Evolutionary conservation across 2,113 vertebrate species (phyloP).

Genomic region (Tenrec ecaudatus): DNA sequence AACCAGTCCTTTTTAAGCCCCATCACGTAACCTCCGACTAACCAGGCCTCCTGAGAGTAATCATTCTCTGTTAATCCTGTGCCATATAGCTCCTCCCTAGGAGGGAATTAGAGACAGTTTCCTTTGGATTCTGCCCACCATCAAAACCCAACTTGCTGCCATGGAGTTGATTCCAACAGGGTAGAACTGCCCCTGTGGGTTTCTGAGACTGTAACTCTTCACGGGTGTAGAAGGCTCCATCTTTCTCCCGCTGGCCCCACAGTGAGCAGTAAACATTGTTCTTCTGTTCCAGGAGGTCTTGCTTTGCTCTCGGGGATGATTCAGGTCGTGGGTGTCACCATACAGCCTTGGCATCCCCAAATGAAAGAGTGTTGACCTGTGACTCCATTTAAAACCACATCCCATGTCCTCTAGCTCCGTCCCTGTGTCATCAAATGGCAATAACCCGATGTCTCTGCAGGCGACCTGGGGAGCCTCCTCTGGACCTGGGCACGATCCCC

Average conservation of each 20-base stretch:
- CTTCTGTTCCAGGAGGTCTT: neutral
- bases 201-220: too few species aligned
- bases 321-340: neutral
- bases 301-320: neutral
- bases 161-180: too few species aligned
- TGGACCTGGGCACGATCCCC: constrained; percentile 90
- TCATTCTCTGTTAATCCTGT: neutral
- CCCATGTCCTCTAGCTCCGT: neutral
- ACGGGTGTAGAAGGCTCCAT: too few species aligned
- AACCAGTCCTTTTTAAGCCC: neutral
- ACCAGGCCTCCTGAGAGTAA: neutral
- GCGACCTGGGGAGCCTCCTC: constrained; percentile 89
- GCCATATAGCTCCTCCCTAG: neutral
- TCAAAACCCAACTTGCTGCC: too few species aligned
- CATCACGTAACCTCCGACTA: neutral
- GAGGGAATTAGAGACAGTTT: neutral
- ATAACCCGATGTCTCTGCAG: constrained; percentile 80
- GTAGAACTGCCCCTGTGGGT: too few species aligned
- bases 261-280: neutral
- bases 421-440: neutral
- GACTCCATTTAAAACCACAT: neutral
- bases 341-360: neutral
- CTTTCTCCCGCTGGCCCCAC: neutral
- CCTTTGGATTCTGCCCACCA: neutral
- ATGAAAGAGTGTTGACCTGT: neutral